These are phyloP conservation scores for Larimichthys polyactis DNA, from an alignment of 2,113 vertebrate species.

Conservation along the genomic window DNA sequence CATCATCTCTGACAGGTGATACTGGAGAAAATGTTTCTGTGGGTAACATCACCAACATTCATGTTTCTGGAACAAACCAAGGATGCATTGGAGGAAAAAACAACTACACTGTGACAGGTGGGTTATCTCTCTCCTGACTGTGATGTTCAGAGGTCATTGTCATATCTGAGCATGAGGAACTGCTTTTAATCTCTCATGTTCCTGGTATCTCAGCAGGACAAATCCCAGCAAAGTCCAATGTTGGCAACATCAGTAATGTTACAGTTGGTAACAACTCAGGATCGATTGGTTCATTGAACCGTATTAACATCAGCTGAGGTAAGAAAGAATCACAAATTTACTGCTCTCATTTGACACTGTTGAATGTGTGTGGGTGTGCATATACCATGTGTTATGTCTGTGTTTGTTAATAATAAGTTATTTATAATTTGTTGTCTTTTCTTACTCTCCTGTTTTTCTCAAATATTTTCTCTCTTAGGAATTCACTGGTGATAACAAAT, in stretches of 20 bases:
- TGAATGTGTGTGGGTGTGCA: not conserved
- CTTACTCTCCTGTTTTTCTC: not conserved
- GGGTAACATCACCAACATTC: not conserved
- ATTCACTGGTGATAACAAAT: not conserved
- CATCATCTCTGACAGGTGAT: not conserved
- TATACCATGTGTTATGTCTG: not conserved
- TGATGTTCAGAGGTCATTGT: not conserved
- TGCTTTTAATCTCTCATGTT: not conserved
- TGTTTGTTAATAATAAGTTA: not conserved
- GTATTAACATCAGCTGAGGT: not conserved
- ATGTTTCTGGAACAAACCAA: not conserved
- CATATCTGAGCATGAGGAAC: not conserved
- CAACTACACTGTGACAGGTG: not conserved
- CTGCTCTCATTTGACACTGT: not conserved
- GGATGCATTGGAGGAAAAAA: conserved; percentile 13
- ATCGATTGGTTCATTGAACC: conserved; percentile 17
- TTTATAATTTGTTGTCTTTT: conserved; percentile 1
- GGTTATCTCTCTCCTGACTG: not conserved
- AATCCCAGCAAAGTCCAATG: not conserved
- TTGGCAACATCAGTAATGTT: not conserved
- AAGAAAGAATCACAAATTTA: not conserved
- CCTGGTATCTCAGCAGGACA: not conserved
- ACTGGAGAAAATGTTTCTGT: not conserved
- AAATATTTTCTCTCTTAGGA: not conserved
- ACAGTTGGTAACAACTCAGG: conserved; percentile 6